These are phyloP conservation scores for Melanocharis versteri DNA, from an alignment of 2,113 vertebrate species.

Conservation along the genomic window DNA sequence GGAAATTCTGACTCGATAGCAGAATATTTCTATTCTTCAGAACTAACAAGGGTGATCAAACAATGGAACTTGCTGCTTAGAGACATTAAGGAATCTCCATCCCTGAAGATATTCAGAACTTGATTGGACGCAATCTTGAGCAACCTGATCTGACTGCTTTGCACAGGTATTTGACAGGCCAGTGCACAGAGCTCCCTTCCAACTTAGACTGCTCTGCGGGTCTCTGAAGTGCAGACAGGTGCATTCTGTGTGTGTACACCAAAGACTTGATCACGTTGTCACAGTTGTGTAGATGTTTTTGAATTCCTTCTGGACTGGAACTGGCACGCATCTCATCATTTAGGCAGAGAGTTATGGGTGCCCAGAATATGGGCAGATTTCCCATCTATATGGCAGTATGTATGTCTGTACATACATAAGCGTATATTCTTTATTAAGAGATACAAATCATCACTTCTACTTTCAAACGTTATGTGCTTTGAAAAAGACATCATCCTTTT, in stretches of 20 bases:
- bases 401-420: not conserved
- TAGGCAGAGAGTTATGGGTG: not conserved
- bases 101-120: not conserved
- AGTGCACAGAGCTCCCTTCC: not conserved
- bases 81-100: not conserved
- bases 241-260: not conserved
- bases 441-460: not conserved
- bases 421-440: not conserved
- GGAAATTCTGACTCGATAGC: not conserved
- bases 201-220: too few relatives aligned
- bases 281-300: not conserved
- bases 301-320: not conserved
- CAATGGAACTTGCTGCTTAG: not conserved
- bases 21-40: not conserved
- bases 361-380: not conserved
- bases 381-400: not conserved
- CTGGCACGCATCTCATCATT: not conserved
- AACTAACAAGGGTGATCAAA: not conserved
- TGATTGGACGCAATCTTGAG: not conserved
- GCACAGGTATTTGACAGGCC: not conserved
- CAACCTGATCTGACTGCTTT: not conserved
- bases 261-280: not conserved
- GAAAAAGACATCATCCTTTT: not conserved
- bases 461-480: not conserved
- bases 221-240: not conserved